Evolutionary conservation across 2,113 vertebrate species (phyloP), one percentile per base, ranked within the genome.

Genomic region (Scytalopus superciliaris): DNA sequence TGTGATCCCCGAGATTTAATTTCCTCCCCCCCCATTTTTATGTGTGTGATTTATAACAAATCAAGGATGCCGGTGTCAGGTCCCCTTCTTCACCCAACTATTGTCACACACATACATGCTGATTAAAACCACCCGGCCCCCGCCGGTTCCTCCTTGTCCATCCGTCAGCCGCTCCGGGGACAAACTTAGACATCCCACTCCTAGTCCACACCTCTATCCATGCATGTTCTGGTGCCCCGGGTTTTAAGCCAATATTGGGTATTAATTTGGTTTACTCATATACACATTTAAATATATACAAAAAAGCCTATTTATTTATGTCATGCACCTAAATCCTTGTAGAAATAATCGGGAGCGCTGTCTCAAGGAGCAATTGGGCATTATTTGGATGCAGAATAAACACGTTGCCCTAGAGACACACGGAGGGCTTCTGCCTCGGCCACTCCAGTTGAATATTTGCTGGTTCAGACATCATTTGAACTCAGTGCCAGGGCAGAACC

Each of bases 41-140:
- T 14, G 23, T 42, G 24, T 69, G 55, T 91, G 93, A 95, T 96
- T 97, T 90, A 94, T 85, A 94, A 87, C 91, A 82, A 94, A 95
- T 70, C 63, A 40, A 76, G 59, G 79, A 90, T 90, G 84, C 84
- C 0, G 0, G 69, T 66, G 74, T 94, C 90, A 83, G 78, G 82
- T 93, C 82, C 79, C 83, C 94, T 91, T 83, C 93, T 77, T 93
- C 95, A 85, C 90, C 79, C 94, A 77, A 85, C 87, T 93, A 84
- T 69, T 94, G 93, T 93, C 85, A 49, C 83, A 63, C 77, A 28
- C 30, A 31, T 53, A 33, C 37, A 63, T 0, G 1, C 90, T 93
- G 92, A 96, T 90, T 93, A 93, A 95, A 96, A 66, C 50, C 19
- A 3, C 83, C 39, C 10, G 28, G 35, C 62, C 84, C 73, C 77